Base-by-base conservation (phyloP, 2,888 invertebrate genomes). In the Trypoxylon attenuatum region DNA sequence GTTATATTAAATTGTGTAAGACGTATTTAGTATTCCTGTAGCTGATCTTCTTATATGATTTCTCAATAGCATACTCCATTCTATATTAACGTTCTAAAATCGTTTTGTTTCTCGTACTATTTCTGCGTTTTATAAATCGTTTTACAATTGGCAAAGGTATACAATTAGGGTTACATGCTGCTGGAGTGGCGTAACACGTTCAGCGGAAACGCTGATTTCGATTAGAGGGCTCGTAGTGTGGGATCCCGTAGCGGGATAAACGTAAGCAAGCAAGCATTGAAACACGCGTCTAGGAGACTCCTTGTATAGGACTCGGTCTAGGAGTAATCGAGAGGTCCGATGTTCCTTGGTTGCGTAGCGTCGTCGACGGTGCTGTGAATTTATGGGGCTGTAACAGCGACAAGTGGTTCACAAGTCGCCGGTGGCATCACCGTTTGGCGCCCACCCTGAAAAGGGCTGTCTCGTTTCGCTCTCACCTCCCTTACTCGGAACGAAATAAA, bases 321-420 rank as follows among this genome's bases (percentile, higher is more conserved):
- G 60, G 76, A 64, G 69, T 56, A 57, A 52, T 54, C 23, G 58
- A 55, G 69, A 63, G 63, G n/a, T n/a, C n/a, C n/a, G n/a, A n/a
- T 57, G 65, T 45, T 61, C 71, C 73, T 61, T 76, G 63, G 76
- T 69, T 71, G 69, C 33, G 33, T 33, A n/a, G n/a, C n/a, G n/a
- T n/a, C 67, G 76, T 73, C 60, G 76, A 62, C 69, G 68, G 79
- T 70, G 80, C 82, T 79, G 78, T 82, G 88, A 89, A 90, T 90
- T 90, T 90, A 90, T 90, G 86, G 89, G 88, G 87, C 88, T 88
- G 89, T 90, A 89, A 89, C 90, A 89, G 90, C 89, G 89, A 89
- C 89, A 90, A 90, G 89, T 89, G 89, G 88, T 89, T 90, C 89
- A 88, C 89, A 88, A 89, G 89, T 89, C 89, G 89, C 88, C 89